Conservation (phyloP, 1,140 invertebrate species). For the Drosophila prosaltans region DNA sequence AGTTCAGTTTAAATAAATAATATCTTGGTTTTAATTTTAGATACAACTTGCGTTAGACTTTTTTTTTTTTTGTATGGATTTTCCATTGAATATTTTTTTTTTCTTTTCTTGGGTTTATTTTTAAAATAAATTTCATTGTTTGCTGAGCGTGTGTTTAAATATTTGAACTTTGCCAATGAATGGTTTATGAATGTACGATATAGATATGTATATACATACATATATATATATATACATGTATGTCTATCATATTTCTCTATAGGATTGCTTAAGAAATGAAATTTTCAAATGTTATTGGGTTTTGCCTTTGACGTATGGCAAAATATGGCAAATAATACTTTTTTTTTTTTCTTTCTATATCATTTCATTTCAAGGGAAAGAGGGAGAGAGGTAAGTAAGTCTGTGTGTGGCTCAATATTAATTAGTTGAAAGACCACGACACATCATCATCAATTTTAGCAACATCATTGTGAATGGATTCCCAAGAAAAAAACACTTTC, state of each 20-base stretch:
- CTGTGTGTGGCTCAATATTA: slow-evolving; percentile 31
- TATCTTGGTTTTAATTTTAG: slow-evolving; percentile 59
- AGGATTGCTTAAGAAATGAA: too few relatives aligned
- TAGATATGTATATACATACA: too few relatives aligned
- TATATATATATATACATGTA: slow-evolving; percentile 7
- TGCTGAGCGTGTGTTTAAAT: slow-evolving; percentile 51
- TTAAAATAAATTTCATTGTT: slow-evolving; percentile 41
- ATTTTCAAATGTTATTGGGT: slow-evolving; percentile 3
- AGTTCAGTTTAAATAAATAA: not conserved
- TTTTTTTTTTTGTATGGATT: slow-evolving; percentile 32
- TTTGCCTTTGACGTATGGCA: slow-evolving; percentile 44
- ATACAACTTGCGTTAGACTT: slow-evolving; percentile 45
- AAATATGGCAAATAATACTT: not conserved
- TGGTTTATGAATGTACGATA: not conserved
- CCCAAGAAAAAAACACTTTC: not conserved
- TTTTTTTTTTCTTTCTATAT: not conserved
- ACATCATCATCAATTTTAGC: slow-evolving; percentile 8
- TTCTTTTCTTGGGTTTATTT: slow-evolving; percentile 26
- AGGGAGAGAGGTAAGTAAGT: not conserved
- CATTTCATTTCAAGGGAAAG: not conserved
- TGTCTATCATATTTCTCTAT: not conserved
- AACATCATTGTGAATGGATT: slow-evolving; percentile 21
- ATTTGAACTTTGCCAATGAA: slow-evolving; percentile 33
- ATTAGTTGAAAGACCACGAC: slow-evolving; percentile 50
- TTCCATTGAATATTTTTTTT: slow-evolving; percentile 49